Conservation (phyloP, 2,888 invertebrate species). For the Trissoscelio sp. region DNA sequence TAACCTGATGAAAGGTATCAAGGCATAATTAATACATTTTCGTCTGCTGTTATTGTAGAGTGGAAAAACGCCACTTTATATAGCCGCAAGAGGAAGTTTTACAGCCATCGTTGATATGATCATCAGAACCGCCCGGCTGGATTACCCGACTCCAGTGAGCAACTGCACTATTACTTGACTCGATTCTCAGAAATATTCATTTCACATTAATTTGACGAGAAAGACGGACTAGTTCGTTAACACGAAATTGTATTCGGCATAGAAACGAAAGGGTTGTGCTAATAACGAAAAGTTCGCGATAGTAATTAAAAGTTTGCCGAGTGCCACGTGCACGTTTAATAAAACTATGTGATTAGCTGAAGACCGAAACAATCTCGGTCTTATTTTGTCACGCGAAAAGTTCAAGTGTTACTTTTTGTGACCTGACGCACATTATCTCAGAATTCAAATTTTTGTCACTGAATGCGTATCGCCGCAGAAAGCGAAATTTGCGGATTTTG, state of each 20-base stretch:
- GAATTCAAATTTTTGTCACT: too few species aligned
- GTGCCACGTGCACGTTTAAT: neutral
- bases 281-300: slow-evolving; percentile 27
- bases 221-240: slow-evolving; percentile 23
- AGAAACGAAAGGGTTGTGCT: slow-evolving; percentile 18
- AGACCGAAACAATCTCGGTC: neutral
- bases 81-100: slow-evolving; percentile 92
- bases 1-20: too few species aligned
- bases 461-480: too few species aligned
- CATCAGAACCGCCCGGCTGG: slow-evolving; percentile 89
- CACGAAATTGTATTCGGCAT: slow-evolving; percentile 33
- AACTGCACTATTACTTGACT: slow-evolving; percentile 35
- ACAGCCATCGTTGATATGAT: slow-evolving; percentile 93
- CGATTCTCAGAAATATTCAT: slow-evolving; percentile 39
- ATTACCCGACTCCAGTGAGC: slow-evolving; percentile 86
- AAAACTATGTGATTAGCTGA: slow-evolving; percentile 1
- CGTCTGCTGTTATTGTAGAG: slow-evolving; percentile 82
- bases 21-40: slow-evolving; percentile 8
- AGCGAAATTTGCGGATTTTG: too few species aligned
- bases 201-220: slow-evolving; percentile 35
- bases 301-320: slow-evolving; percentile 28
- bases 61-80: slow-evolving; percentile 89
- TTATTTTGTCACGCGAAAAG: too few species aligned
- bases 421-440: too few species aligned
- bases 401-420: too few species aligned